phyloP scores from a whole-genome alignment of 2,113 vertebrate species.

The Arenaria interpres region DNA sequence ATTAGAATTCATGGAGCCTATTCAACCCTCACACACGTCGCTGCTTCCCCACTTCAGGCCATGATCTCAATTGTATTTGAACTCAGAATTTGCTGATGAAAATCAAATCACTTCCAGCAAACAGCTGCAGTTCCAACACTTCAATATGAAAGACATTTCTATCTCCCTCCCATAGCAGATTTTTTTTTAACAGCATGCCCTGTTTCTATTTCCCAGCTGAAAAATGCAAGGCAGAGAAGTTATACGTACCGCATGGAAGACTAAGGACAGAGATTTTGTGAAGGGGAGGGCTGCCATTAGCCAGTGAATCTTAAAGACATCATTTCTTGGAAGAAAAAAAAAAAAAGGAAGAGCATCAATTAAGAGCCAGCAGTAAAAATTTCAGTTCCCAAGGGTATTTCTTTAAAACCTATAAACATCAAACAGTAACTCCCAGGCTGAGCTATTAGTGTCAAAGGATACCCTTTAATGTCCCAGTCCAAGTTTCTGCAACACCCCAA shows the following conservation, averaged over 20 bases:
- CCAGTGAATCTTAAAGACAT: conserved; percentile 91
- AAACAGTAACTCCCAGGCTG: neutral
- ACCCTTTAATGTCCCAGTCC: neutral
- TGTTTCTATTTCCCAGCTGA: neutral
- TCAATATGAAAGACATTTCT: neutral
- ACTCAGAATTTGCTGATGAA: neutral
- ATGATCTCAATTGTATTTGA: neutral
- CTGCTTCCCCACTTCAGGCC: neutral
- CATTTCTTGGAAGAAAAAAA: conserved; percentile 69
- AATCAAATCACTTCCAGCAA: neutral
- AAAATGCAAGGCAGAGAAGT: neutral
- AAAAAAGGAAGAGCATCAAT: neutral
- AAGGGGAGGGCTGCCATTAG: conserved; percentile 90
- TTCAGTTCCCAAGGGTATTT: neutral
- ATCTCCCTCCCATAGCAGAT: neutral
- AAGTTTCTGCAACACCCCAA: neutral
- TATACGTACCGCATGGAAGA: conserved; percentile 84
- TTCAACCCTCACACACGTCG: neutral
- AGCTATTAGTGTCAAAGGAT: neutral
- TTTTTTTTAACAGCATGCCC: neutral
- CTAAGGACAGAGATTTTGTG: conserved; percentile 86
- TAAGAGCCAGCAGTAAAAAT: neutral
- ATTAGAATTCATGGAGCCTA: neutral
- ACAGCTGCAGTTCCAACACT: neutral
- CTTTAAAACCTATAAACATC: neutral